These are phyloP conservation scores for Dastarcus helophoroides DNA, from an alignment of 2,888 invertebrate genomes.

Conservation along the genomic window DNA sequence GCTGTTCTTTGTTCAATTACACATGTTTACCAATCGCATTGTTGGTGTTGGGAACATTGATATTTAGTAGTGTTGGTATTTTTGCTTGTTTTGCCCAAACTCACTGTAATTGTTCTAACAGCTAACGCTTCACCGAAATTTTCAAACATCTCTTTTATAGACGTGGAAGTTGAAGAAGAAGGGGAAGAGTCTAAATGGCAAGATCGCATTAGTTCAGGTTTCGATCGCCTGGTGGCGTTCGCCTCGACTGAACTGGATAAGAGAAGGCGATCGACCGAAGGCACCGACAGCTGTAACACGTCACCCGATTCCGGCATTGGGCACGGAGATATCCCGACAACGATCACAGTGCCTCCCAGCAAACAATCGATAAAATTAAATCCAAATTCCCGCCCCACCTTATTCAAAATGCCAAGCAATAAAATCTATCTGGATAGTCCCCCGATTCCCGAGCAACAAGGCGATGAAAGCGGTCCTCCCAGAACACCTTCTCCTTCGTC, in stretches of 20 bases:
- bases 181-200: conserved; percentile 84
- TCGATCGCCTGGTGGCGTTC: conserved; percentile 87
- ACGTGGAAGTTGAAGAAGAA: conserved; percentile 51
- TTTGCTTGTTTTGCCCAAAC: no score
- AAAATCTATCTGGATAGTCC: conserved; percentile 40
- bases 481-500: conserved; percentile 46
- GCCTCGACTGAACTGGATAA: conserved; percentile 86
- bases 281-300: conserved; percentile 63
- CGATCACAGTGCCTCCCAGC: conserved; percentile 29
- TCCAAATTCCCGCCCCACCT: conserved; percentile 30
- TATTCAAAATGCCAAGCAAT: conserved; percentile 34
- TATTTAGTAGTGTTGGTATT: background rate
- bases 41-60: background rate
- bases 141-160: no score
- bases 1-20: no score
- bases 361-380: conserved; percentile 31
- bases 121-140: no score
- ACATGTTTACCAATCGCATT: no score
- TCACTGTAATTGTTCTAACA: no score
- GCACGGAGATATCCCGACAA: conserved; percentile 47
- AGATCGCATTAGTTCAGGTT: conserved; percentile 83
- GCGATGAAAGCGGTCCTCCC: conserved; percentile 42
- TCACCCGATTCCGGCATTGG: conserved; percentile 82
- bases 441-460: conserved; percentile 31
- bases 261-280: conserved; percentile 72